phyloP scores from a whole-genome alignment of 92 coral and sea anemone species.

The Phenganax stokvisi region DNA sequence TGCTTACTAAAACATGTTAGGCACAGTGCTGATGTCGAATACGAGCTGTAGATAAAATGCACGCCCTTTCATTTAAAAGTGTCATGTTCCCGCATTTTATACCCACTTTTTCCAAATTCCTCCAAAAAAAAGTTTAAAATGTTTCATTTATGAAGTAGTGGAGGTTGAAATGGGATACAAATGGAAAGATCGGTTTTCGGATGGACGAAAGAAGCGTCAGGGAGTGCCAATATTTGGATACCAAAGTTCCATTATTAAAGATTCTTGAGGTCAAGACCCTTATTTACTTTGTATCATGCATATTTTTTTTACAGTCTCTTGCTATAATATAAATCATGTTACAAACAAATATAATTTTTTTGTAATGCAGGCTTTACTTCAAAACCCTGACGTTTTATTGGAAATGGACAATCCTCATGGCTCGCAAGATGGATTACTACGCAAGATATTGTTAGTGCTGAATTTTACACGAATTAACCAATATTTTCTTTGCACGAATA shows the following conservation, averaged over 20 bases:
- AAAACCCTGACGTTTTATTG: conserved; percentile 26
- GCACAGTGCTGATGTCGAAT: too few relatives aligned
- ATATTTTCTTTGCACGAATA: conserved; percentile 16
- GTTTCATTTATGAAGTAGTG: background rate
- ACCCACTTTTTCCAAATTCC: background rate
- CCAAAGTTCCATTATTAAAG: conserved; percentile 12
- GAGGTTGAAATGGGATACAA: conserved; percentile 23
- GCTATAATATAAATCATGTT: background rate
- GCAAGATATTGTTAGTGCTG: conserved; percentile 17
- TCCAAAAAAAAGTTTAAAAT: background rate
- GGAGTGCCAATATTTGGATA: conserved; percentile 21
- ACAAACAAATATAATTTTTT: background rate
- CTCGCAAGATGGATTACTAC: conserved; percentile 20
- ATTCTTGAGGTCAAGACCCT: conserved; percentile 3
- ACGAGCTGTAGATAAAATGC: too few relatives aligned
- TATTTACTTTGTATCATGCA: background rate
- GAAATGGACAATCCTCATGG: conserved; percentile 27
- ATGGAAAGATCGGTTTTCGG: background rate
- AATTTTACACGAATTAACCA: conserved; percentile 18
- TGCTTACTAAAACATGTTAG: too few relatives aligned
- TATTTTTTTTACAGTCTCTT: background rate
- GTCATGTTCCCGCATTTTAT: too few relatives aligned
- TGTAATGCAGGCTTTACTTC: conserved; percentile 18
- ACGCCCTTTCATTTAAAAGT: too few relatives aligned
- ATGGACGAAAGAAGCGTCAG: conserved; percentile 1